Percentiles rank a stretch among this genome's conserved stretches.
Evolutionary conservation across 2,113 vertebrate genomes (phyloP).

Genomic region (Syngnathoides biaculeatus): DNA sequence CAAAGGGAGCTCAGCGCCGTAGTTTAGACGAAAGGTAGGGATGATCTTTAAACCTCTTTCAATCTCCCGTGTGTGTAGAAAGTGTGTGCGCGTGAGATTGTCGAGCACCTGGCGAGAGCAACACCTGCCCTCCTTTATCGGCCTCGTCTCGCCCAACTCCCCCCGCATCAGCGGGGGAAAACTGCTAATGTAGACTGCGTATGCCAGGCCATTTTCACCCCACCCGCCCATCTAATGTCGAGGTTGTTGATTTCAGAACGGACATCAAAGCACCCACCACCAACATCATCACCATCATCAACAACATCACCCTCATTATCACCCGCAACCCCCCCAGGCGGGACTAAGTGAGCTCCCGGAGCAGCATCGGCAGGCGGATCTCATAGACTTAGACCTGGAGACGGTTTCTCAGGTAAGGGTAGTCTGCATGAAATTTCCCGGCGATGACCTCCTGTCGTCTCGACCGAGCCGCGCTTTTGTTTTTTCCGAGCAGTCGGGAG

Average conservation of each 20-base stretch:
- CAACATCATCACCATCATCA: slow-evolving; percentile 33
- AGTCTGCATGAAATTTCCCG: neutral
- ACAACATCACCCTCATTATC: slow-evolving; percentile 32
- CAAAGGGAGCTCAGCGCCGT: slow-evolving; percentile 41
- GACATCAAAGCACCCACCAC: slow-evolving; percentile 60
- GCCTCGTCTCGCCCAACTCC: slow-evolving; percentile 5
- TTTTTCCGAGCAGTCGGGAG: slow-evolving; percentile 21
- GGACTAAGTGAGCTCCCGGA: slow-evolving; percentile 27
- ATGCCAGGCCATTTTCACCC: slow-evolving; percentile 36
- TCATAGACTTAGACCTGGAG: slow-evolving; percentile 81
- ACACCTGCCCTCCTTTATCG: slow-evolving; percentile 18
- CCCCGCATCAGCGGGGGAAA: slow-evolving; percentile 6
- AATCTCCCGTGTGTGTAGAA: slow-evolving; percentile 25
- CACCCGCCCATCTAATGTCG: slow-evolving; percentile 46
- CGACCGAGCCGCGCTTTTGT: slow-evolving; percentile 17
- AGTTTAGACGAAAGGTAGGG: slow-evolving; percentile 49
- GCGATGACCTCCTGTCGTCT: slow-evolving; percentile 11
- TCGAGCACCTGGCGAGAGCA: slow-evolving; percentile 5
- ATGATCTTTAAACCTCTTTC: slow-evolving; percentile 54
- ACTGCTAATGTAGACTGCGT: slow-evolving; percentile 29
- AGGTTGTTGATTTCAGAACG: slow-evolving; percentile 86
- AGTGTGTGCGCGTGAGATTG: neutral
- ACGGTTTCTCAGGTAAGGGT: slow-evolving; percentile 84
- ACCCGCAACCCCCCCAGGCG: slow-evolving; percentile 28
- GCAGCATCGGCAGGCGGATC: slow-evolving; percentile 42